Percentiles rank a stretch among this genome's conserved stretches.
These are phyloP conservation scores for Elgaria multicarinata DNA, from an alignment of 2,113 vertebrate species.

Conservation along the genomic window DNA sequence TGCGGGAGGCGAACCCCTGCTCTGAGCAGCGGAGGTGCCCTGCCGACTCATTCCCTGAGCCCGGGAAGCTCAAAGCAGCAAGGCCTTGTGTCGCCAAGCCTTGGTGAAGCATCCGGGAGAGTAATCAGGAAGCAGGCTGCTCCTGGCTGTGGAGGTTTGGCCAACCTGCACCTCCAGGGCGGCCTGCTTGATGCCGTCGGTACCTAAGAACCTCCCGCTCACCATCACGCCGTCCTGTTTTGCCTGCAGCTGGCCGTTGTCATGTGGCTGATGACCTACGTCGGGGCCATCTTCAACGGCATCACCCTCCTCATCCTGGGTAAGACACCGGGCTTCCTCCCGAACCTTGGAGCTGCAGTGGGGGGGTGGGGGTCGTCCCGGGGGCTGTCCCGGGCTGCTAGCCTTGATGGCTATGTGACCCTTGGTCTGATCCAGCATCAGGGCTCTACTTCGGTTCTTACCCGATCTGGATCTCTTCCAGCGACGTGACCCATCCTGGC, in stretches of 20 bases:
- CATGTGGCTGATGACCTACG: conserved; percentile 94
- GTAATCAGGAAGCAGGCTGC: not conserved
- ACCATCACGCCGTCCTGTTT: not conserved
- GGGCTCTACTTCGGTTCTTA: no score
- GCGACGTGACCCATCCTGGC: not conserved
- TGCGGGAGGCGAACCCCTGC: not conserved
- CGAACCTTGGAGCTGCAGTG: no score
- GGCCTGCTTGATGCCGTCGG: not conserved
- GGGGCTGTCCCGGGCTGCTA: no score
- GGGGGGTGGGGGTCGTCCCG: no score
- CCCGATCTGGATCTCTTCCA: no score
- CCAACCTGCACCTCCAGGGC: not conserved
- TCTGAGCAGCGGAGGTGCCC: not conserved
- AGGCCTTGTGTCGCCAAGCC: no score
- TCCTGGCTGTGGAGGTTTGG: not conserved
- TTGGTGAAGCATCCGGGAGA: no score
- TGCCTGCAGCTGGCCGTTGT: conserved; percentile 86
- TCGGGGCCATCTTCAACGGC: conserved; percentile 91
- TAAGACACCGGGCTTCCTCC: conserved; percentile 78
- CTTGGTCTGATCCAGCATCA: no score
- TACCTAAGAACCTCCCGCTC: not conserved
- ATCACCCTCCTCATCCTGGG: conserved; percentile 93
- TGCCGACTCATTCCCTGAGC: not conserved
- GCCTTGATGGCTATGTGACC: no score
- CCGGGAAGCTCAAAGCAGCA: no score